Conservation (phyloP, 2,113 vertebrate species). For the Ophthalmolycus amberensis region DNA sequence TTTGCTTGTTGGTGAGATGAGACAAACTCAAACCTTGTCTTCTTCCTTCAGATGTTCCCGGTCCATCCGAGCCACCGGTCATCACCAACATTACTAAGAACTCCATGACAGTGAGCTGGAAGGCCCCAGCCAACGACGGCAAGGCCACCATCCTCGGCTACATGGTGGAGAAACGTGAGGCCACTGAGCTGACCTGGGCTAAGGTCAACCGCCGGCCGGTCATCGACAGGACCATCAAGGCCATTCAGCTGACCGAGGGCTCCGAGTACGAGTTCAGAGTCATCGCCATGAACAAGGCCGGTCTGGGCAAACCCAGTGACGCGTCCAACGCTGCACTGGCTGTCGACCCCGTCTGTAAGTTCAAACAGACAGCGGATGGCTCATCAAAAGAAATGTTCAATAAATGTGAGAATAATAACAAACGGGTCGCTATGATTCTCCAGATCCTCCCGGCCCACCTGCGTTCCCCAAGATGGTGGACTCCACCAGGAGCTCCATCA, state of each 20-base stretch:
- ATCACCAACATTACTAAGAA: slow-evolving; percentile 96
- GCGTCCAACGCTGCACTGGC: slow-evolving; percentile 91
- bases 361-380: not conserved
- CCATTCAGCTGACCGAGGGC: slow-evolving; percentile 92
- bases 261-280: slow-evolving; percentile 97
- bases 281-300: slow-evolving; percentile 95
- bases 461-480: slow-evolving; percentile 96
- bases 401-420: not conserved
- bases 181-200: slow-evolving; percentile 91
- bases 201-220: slow-evolving; percentile 95
- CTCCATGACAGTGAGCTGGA: slow-evolving; percentile 99
- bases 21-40: not conserved
- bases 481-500: slow-evolving; percentile 91
- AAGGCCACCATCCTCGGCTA: slow-evolving; percentile 94
- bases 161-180: slow-evolving; percentile 96
- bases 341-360: slow-evolving; percentile 96
- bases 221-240: slow-evolving; percentile 97
- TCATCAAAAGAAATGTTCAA: not conserved
- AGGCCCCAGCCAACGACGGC: slow-evolving; percentile 94
- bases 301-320: slow-evolving; percentile 95
- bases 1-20: not conserved
- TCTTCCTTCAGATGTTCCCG: slow-evolving; percentile 89
- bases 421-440: not conserved
- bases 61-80: slow-evolving; percentile 93
- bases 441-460: slow-evolving; percentile 98